These are phyloP conservation scores for Trypoxylon attenuatum DNA, from an alignment of 2,888 invertebrate genomes.

Conservation along the genomic window DNA sequence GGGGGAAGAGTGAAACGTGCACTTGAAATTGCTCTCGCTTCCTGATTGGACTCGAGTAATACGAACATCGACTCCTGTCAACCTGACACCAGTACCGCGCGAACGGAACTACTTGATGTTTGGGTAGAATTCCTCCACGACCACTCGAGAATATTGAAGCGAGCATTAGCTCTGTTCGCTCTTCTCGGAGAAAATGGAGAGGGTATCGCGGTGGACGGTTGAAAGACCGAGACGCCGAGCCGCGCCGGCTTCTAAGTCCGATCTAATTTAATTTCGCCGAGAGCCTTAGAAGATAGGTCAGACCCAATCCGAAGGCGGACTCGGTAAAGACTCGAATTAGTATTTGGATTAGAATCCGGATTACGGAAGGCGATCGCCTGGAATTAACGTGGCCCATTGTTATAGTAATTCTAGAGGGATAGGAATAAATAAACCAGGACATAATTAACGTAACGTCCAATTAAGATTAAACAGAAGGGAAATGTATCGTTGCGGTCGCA, in stretches of 20 bases:
- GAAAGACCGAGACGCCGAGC: background rate
- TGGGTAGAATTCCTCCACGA: too few relatives aligned
- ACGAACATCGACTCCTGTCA: too few relatives aligned
- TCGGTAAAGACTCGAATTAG: conserved; percentile 26
- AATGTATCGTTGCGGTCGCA: too few relatives aligned
- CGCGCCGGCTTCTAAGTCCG: conserved; percentile 1
- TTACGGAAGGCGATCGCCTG: conserved; percentile 16
- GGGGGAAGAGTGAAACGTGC: background rate
- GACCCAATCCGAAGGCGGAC: conserved; percentile 9
- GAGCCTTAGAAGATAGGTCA: background rate
- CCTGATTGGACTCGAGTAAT: too few relatives aligned
- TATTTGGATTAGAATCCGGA: conserved; percentile 15
- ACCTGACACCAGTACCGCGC: too few relatives aligned
- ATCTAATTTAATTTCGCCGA: conserved; percentile 24
- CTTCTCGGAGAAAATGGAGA: background rate
- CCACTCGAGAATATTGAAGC: background rate
- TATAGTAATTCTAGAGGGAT: background rate
- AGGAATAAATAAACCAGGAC: conserved; percentile 21
- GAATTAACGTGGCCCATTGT: background rate
- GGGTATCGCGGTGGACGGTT: background rate
- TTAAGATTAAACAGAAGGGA: conserved; percentile 1
- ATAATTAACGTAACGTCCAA: conserved; percentile 25
- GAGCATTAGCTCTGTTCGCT: background rate
- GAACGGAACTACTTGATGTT: too few relatives aligned
- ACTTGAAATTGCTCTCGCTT: too few relatives aligned